phyloP scores from a whole-genome alignment of 1,140 invertebrate species.

The Drosophila insularis region DNA sequence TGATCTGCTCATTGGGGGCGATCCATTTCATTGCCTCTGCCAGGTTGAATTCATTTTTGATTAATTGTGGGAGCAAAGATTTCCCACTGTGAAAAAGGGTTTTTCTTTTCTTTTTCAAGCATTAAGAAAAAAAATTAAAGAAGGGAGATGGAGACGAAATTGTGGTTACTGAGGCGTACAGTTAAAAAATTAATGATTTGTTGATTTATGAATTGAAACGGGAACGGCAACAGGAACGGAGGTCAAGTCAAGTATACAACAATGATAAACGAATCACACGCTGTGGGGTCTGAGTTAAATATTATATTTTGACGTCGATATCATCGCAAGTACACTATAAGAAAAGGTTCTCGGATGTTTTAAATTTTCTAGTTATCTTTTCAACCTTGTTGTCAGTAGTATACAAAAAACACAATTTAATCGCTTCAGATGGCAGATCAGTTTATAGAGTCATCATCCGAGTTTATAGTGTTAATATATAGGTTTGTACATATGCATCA shows the following conservation, averaged over 20 bases:
- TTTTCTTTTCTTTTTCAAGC: conserved; percentile 25
- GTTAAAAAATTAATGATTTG: conserved; percentile 81
- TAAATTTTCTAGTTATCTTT: background rate
- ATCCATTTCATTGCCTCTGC: conserved; percentile 64
- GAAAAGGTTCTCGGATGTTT: background rate
- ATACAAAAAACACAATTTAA: background rate
- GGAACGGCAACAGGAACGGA: conserved; percentile 18
- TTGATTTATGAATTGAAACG: conserved; percentile 80
- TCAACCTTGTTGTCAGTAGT: background rate
- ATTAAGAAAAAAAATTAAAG: conserved; percentile 21
- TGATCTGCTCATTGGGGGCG: conserved; percentile 15
- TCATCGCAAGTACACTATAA: background rate
- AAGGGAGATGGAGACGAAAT: conserved; percentile 16
- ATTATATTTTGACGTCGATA: conserved; percentile 12
- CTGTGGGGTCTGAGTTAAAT: conserved; percentile 62
- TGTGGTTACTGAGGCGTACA: conserved; percentile 46
- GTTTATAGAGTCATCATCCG: background rate
- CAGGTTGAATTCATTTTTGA: conserved; percentile 44
- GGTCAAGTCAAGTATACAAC: conserved; percentile 79
- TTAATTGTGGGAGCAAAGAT: conserved; percentile 78
- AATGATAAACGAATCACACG: conserved; percentile 58
- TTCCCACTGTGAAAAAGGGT: conserved; percentile 68
- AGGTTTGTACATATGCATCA: background rate
- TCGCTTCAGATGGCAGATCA: background rate
- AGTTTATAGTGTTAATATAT: conserved; percentile 4